Percentiles rank a stretch among this genome's conserved stretches.
Conservation (phyloP, 2,888 invertebrate genomes). For the Lycia hirtaria region DNA sequence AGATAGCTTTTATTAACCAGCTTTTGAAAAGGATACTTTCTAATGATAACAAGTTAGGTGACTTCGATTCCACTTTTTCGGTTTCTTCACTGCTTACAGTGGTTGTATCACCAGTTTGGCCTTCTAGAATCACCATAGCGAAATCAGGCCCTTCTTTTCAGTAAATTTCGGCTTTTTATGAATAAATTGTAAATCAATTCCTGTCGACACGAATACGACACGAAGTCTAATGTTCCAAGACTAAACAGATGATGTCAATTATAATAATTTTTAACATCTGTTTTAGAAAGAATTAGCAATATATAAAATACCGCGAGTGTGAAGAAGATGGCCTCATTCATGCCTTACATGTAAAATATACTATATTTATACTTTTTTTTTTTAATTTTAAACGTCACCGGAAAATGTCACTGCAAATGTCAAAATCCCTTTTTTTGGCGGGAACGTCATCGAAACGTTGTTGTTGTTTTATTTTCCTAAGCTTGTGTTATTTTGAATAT, state of each 20-base stretch:
- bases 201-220: conserved; percentile 22
- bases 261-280: background rate
- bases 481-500: no score
- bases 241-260: background rate
- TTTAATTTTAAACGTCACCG: background rate
- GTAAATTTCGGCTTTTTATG: background rate
- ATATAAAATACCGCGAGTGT: background rate
- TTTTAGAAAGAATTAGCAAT: background rate
- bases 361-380: background rate
- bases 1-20: background rate
- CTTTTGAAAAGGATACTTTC: conserved; percentile 84
- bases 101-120: conserved; percentile 70
- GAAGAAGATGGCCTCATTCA: background rate
- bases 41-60: conserved; percentile 73
- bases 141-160: conserved; percentile 4
- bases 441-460: no score
- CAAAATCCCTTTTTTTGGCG: no score
- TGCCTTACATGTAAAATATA: background rate
- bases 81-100: conserved; percentile 60
- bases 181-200: conserved; percentile 10
- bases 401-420: no score
- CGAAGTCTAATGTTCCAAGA: conserved; percentile 22
- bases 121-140: conserved; percentile 74
- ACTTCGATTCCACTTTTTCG: conserved; percentile 67
- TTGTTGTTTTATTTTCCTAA: no score